Evolutionary conservation across 2,113 vertebrate species (phyloP).

Genomic region (Callospermophilus lateralis): DNA sequence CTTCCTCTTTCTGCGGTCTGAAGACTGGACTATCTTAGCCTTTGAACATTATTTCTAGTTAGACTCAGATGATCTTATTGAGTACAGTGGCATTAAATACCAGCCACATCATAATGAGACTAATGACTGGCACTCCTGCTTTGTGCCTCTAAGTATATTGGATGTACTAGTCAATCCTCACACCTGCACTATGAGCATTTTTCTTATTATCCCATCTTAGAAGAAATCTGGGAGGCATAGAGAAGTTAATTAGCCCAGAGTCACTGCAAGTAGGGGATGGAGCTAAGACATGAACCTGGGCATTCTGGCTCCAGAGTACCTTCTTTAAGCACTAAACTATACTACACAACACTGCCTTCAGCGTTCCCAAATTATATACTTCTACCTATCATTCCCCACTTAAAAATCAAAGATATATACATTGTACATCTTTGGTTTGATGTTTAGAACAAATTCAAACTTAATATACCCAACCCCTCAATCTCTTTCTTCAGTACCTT

Average conservation of each 20-base stretch:
- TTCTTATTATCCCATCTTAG: not conserved
- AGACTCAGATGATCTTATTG: not conserved
- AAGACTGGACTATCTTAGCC: not conserved
- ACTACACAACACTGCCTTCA: not conserved
- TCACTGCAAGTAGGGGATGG: not conserved
- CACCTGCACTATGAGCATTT: not conserved
- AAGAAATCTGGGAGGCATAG: not conserved
- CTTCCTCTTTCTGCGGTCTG: not conserved
- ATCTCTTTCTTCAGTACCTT: not conserved
- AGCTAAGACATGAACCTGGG: not conserved
- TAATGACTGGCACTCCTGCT: not conserved
- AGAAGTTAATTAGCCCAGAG: not conserved
- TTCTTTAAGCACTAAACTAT: not conserved
- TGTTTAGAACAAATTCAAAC: not conserved
- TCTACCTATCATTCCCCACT: not conserved
- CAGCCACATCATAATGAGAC: not conserved
- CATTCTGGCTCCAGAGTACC: not conserved
- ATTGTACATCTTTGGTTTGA: not conserved
- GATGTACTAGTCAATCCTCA: not conserved
- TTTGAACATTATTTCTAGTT: not conserved
- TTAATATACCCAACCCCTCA: not conserved
- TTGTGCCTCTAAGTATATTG: not conserved
- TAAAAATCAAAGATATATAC: constrained; percentile 18
- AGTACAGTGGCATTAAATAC: not conserved
- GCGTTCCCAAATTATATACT: not conserved